These are phyloP conservation scores for Acholoe squamosa DNA, from an alignment of 2,888 invertebrate genomes.

Conservation along the genomic window DNA sequence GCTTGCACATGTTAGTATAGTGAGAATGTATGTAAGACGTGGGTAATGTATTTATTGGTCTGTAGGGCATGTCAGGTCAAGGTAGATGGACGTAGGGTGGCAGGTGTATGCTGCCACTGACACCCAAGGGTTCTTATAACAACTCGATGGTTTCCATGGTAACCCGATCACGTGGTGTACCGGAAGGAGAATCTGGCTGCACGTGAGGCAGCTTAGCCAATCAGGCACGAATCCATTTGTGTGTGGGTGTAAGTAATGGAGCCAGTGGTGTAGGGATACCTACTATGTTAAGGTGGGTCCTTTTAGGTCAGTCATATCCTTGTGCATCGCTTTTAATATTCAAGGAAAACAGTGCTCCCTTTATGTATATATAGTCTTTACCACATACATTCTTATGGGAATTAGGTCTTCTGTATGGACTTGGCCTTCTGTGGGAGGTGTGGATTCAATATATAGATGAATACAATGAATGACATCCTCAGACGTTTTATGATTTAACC, in stretches of 20 bases:
- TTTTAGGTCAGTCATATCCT: background rate
- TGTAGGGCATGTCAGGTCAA: background rate
- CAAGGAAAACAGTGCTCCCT: too few species aligned
- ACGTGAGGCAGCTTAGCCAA: conserved; percentile 24
- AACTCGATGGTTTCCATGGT: conserved; percentile 14
- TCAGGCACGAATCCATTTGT: conserved; percentile 3
- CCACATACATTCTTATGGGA: too few species aligned
- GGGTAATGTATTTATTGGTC: background rate
- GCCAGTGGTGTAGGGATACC: background rate
- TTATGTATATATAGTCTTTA: too few species aligned
- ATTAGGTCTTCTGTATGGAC: too few species aligned
- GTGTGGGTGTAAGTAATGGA: background rate
- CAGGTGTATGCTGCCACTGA: background rate
- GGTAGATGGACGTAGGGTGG: background rate
- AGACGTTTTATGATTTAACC: background rate
- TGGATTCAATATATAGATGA: background rate
- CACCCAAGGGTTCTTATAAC: conserved; percentile 15
- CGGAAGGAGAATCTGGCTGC: background rate
- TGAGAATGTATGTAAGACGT: too few species aligned
- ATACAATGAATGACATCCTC: background rate
- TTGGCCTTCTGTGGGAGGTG: too few species aligned
- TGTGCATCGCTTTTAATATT: background rate
- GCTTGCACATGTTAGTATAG: too few species aligned
- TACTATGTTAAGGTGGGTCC: background rate
- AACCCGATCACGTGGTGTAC: conserved; percentile 30